Conservation (phyloP, 2,113 vertebrate genomes). For the Oncorhynchus mykiss region DNA sequence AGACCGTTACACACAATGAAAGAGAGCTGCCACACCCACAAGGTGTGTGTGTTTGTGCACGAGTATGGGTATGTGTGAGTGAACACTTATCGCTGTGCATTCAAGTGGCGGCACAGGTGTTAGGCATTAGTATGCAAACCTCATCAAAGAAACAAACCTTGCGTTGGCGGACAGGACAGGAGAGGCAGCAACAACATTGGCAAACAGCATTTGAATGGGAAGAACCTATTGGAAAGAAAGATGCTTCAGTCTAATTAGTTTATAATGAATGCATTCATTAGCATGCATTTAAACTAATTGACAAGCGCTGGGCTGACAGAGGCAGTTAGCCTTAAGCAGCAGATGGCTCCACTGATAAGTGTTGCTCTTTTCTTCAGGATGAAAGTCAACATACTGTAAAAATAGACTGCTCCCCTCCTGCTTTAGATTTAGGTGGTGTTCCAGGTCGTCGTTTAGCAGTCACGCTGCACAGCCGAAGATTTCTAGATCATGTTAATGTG, state of each 20-base stretch:
- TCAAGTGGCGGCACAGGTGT: constrained; percentile 24
- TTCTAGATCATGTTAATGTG: too few relatives aligned
- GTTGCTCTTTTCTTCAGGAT: background rate
- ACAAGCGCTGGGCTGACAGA: background rate
- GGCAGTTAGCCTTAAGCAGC: background rate
- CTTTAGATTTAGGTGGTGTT: background rate
- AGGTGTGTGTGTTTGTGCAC: background rate
- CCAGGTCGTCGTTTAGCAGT: background rate
- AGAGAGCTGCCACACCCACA: background rate
- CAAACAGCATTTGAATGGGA: background rate
- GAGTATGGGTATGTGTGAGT: background rate
- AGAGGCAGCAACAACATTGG: constrained; percentile 12
- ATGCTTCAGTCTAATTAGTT: constrained; percentile 16
- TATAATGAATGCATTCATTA: constrained; percentile 26
- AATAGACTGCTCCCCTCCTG: background rate
- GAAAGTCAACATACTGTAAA: constrained; percentile 1
- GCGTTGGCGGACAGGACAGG: constrained; percentile 25
- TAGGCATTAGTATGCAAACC: constrained; percentile 38
- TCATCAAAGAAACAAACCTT: constrained; percentile 39
- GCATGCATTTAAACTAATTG: constrained; percentile 26
- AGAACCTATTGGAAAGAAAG: background rate
- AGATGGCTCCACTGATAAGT: background rate
- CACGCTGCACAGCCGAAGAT: background rate
- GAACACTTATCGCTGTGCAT: background rate
- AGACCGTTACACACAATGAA: constrained; percentile 30